A percentile compares a stretch with the other conserved stretches of the same genome.
phyloP scores from a whole-genome alignment of 2,888 invertebrate genomes.

The Selenia dentaria region DNA sequence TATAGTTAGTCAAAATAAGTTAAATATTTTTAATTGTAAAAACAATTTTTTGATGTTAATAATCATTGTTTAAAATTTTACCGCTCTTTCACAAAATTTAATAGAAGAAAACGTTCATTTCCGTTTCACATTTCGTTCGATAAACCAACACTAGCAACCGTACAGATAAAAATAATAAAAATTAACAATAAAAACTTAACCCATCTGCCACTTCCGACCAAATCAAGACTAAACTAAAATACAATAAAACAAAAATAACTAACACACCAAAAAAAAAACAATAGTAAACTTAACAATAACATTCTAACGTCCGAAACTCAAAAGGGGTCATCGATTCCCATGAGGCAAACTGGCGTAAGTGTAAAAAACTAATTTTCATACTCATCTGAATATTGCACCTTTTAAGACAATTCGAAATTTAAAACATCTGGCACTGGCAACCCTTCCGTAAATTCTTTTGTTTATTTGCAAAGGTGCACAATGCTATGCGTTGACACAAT shows the following conservation, averaged over 20 bases:
- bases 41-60: no score
- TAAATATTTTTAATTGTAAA: no score
- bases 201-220: conserved; percentile 48
- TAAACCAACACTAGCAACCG: no score
- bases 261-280: conserved; percentile 60
- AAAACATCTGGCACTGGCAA: conserved; percentile 63
- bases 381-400: conserved; percentile 66
- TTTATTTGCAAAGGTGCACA: conserved; percentile 68
- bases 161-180: no score
- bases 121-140: no score
- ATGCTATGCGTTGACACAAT: conserved; percentile 77
- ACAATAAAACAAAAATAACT: conserved; percentile 59
- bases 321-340: conserved; percentile 77
- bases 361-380: conserved; percentile 74
- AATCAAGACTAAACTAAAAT: conserved; percentile 35
- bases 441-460: conserved; percentile 53
- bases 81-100: no score
- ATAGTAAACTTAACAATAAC: conserved; percentile 54
- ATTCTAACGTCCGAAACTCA: conserved; percentile 52
- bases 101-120: no score
- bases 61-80: no score
- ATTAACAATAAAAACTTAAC: conserved; percentile 32
- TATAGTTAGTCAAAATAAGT: no score
- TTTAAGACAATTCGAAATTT: conserved; percentile 70
- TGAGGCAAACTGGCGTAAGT: conserved; percentile 49